Evolutionary conservation across 1,140 invertebrate species (phyloP).

Genomic region (Drosophila sproati): DNA sequence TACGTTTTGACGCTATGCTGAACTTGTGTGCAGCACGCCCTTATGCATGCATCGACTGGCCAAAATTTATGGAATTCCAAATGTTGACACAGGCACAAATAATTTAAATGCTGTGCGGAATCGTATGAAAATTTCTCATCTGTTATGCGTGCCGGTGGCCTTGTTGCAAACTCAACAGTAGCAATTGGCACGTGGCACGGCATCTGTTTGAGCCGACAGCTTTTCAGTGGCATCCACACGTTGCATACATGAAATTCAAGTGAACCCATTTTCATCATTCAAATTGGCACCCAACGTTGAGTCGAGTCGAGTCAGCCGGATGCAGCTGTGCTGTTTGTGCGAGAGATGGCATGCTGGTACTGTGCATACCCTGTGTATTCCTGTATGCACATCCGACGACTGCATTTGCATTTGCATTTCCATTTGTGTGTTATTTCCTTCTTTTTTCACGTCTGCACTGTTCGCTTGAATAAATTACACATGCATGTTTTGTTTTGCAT

Average conservation of each 20-base stretch:
- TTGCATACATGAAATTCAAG: constrained; percentile 55
- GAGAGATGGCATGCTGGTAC: constrained; percentile 29
- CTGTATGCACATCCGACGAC: neutral
- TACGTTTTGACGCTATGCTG: constrained; percentile 17
- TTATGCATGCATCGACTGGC: constrained; percentile 49
- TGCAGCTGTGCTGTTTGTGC: constrained; percentile 11
- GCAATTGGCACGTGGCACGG: constrained; percentile 30
- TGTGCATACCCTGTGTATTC: constrained; percentile 24
- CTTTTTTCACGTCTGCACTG: constrained; percentile 30
- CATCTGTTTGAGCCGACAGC: constrained; percentile 60
- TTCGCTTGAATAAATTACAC: constrained; percentile 77
- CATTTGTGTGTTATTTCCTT: constrained; percentile 50
- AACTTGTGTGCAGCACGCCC: constrained; percentile 29
- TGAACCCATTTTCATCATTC: constrained; percentile 58
- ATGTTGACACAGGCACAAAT: constrained; percentile 80
- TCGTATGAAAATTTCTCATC: constrained; percentile 57
- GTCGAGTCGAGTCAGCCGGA: neutral
- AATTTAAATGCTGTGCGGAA: constrained; percentile 75
- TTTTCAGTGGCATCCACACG: constrained; percentile 76
- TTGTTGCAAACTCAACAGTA: constrained; percentile 1
- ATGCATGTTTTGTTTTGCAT: constrained; percentile 57
- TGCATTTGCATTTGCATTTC: constrained; percentile 67
- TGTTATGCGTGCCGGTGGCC: constrained; percentile 25
- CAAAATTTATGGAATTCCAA: constrained; percentile 74
- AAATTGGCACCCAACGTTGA: neutral